Evolutionary conservation across 2,113 vertebrate species (phyloP), one percentile per base, ranked within the genome.

Genomic region (Accipiter virgatus): DNA sequence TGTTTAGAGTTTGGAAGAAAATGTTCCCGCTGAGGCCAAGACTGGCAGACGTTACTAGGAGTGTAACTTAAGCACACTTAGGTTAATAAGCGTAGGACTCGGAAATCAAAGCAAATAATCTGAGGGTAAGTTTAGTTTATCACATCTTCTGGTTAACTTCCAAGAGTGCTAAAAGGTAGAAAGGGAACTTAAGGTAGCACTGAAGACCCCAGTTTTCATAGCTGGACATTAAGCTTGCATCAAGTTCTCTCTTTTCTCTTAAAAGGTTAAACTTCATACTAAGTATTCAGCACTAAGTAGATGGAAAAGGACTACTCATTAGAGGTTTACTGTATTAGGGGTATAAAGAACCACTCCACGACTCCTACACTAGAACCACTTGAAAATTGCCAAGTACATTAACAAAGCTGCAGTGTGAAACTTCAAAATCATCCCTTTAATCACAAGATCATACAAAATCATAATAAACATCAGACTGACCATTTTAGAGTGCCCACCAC

Each of bases 361-460:
- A 53, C 58, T 88, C 70, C 74, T 61, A 53, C 53, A 31, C 52
- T 66, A 61, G 70, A 3, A 43, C 71, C 90, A 80, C 96, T 94
- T 90, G 78, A 82, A 93, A 96, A 86, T 22, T 26, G 34, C 48
- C 62, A 92, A 95, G 87, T 92, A 48, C 85, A 82, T 87, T 90
- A 92, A 88, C 81, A 96, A 83, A 93, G 70, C 66, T 7, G 3
- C 71, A 80, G 62, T 13, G 45, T 23, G 74, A 92, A 83, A 77
- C 84, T 80, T 88, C 40, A 94, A 38, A 86, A 78, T 84, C 81
- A 73, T 90, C 71, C 71, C 79, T 93, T 96, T 93, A 95, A 96
- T 93, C 93, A 92, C 81, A 62, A 80, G 81, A 82, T 45, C 58
- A 32, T 7, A 80, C 38, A 65, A 90, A 96, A 70, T 42, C 58